phyloP scores from a whole-genome alignment of 2,113 vertebrate genomes.

The Pyxicephalus adspersus region DNA sequence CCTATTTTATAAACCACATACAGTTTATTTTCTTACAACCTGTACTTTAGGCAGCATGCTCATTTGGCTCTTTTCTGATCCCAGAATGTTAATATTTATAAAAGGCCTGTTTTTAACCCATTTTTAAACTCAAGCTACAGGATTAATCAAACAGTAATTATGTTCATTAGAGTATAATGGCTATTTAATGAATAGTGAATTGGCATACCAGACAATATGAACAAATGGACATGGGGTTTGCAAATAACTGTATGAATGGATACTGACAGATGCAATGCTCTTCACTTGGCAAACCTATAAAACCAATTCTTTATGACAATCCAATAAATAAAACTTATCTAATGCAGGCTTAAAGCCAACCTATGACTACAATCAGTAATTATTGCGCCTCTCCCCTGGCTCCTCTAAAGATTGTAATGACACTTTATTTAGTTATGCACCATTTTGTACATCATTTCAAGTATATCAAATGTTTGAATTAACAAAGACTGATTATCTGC shows the following conservation, averaged over 20 bases:
- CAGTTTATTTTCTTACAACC: conserved; percentile 51
- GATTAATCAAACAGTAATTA: background rate
- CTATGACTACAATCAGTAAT: background rate
- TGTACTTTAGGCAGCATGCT: conserved; percentile 32
- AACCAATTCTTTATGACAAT: background rate
- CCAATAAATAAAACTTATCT: conserved; percentile 2
- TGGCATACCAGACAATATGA: background rate
- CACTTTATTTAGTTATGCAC: background rate
- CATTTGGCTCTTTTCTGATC: conserved; percentile 33
- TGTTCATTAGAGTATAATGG: background rate
- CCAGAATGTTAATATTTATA: conserved; percentile 49
- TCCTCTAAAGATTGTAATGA: background rate
- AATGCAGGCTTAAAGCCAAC: background rate
- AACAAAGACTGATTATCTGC: no score
- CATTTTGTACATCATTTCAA: no score
- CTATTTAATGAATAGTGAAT: background rate
- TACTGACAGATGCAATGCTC: background rate
- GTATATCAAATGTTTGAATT: no score
- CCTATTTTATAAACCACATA: conserved; percentile 47
- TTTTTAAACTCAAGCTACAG: background rate
- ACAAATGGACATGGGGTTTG: background rate
- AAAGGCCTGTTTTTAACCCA: conserved; percentile 20
- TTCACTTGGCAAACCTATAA: background rate
- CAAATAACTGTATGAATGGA: background rate
- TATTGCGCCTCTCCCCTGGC: background rate